These are phyloP conservation scores for Oreohelix idahoensis DNA, from an alignment of 1,140 invertebrate genomes.

Conservation along the genomic window DNA sequence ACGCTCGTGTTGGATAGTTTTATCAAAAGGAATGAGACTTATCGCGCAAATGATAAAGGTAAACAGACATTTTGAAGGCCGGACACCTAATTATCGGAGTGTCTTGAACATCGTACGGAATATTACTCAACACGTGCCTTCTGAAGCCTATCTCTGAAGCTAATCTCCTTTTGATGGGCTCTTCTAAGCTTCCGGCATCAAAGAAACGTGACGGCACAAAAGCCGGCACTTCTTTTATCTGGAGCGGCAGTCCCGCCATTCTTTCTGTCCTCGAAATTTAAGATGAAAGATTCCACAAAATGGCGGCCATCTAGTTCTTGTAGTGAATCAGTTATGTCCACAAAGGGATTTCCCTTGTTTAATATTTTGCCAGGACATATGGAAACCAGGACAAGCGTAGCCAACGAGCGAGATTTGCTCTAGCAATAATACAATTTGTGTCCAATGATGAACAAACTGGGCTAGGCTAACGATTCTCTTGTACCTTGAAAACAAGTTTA, in stretches of 20 bases:
- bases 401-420: too few relatives aligned
- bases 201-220: neutral
- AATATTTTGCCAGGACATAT: too few relatives aligned
- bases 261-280: neutral
- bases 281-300: slow-evolving; percentile 5
- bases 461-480: too few relatives aligned
- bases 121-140: slow-evolving; percentile 6
- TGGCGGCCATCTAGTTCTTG: neutral
- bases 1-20: neutral
- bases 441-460: too few relatives aligned
- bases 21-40: neutral
- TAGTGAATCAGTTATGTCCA: neutral
- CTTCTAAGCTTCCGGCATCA: neutral
- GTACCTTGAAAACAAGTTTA: too few relatives aligned
- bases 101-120: neutral
- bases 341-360: too few relatives aligned
- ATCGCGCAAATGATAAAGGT: neutral
- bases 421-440: too few relatives aligned
- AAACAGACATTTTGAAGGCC: slow-evolving; percentile 1
- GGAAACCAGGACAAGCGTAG: too few relatives aligned
- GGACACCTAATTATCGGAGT: neutral
- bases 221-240: neutral
- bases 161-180: slow-evolving; percentile 2
- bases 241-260: neutral
- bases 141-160: neutral